These are phyloP conservation scores for Agonopterix alstromeriana DNA, from an alignment of 2,888 invertebrate genomes.

Conservation along the genomic window DNA sequence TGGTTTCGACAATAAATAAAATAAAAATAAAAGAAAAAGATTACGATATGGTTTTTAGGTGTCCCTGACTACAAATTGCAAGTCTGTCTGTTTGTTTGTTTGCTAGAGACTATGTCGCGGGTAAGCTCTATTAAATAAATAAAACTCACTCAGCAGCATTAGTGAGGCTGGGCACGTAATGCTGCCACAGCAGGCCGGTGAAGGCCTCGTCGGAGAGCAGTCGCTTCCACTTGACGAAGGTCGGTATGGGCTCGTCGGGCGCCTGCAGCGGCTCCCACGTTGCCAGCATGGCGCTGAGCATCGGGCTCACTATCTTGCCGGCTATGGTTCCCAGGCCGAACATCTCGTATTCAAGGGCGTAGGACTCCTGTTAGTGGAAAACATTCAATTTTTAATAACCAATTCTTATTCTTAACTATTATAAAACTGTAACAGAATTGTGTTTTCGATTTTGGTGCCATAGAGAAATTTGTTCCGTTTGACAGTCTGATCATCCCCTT, in stretches of 20 bases:
- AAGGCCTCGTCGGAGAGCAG: slow-evolving; percentile 83
- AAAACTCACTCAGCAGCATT: slow-evolving; percentile 81
- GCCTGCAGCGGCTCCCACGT: slow-evolving; percentile 87
- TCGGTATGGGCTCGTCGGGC: slow-evolving; percentile 79
- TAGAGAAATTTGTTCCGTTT: too few species aligned
- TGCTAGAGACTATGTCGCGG: too few species aligned
- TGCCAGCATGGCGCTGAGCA: slow-evolving; percentile 84
- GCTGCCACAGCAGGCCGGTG: slow-evolving; percentile 91
- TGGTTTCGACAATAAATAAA: too few species aligned
- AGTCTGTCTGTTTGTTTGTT: too few species aligned
- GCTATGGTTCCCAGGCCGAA: slow-evolving; percentile 91
- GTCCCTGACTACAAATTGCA: too few species aligned
- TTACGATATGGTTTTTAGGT: too few species aligned
- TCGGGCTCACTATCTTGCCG: slow-evolving; percentile 88
- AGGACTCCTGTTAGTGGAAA: slow-evolving; percentile 29
- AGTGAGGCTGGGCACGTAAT: slow-evolving; percentile 91
- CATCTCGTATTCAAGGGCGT: slow-evolving; percentile 83
- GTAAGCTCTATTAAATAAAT: neutral
- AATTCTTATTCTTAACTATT: too few species aligned
- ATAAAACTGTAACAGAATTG: too few species aligned
- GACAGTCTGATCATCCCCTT: too few species aligned
- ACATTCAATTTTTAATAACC: too few species aligned
- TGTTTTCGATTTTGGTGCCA: too few species aligned
- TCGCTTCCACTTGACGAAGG: slow-evolving; percentile 83
- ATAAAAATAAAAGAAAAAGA: too few species aligned